Conservation (phyloP, 2,888 invertebrate species). For the Parapristionchus giblindavisi region DNA sequence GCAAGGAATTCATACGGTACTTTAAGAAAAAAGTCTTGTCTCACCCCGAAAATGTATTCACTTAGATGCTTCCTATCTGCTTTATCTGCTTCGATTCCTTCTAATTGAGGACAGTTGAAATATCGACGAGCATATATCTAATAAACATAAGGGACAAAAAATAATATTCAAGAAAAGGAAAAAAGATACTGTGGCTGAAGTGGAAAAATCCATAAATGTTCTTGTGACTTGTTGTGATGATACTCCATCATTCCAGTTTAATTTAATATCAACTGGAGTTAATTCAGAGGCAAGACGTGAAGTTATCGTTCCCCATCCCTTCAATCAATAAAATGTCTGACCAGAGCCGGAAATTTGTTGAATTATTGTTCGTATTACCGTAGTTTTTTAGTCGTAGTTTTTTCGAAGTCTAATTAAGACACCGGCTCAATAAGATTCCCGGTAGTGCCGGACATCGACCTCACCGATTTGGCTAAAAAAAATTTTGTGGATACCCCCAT, state of each 20-base stretch:
- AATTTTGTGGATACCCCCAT: too few relatives aligned
- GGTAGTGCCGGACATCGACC: too few relatives aligned
- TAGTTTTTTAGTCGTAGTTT: too few relatives aligned
- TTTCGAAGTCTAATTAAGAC: too few relatives aligned
- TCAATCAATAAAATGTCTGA: not conserved
- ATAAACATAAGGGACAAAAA: not conserved
- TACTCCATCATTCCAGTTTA: constrained; percentile 4
- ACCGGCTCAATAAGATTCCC: too few relatives aligned
- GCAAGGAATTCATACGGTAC: constrained; percentile 22
- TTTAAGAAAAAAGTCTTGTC: not conserved
- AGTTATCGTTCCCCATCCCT: constrained; percentile 36
- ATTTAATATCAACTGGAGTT: not conserved
- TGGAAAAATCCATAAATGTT: constrained; percentile 47
- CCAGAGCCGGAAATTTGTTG: too few relatives aligned
- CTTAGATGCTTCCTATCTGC: constrained; percentile 52
- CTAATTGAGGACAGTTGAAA: constrained; percentile 49
- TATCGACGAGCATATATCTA: constrained; percentile 42
- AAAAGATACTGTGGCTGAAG: constrained; percentile 22
- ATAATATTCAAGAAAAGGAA: not conserved
- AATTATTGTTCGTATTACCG: too few relatives aligned
- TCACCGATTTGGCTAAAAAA: too few relatives aligned
- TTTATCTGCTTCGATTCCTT: constrained; percentile 55
- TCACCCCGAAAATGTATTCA: constrained; percentile 60
- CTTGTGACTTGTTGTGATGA: not conserved
- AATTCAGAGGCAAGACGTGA: not conserved